phyloP scores from a whole-genome alignment of 1,140 invertebrate genomes.

The Pantala flavescens region DNA sequence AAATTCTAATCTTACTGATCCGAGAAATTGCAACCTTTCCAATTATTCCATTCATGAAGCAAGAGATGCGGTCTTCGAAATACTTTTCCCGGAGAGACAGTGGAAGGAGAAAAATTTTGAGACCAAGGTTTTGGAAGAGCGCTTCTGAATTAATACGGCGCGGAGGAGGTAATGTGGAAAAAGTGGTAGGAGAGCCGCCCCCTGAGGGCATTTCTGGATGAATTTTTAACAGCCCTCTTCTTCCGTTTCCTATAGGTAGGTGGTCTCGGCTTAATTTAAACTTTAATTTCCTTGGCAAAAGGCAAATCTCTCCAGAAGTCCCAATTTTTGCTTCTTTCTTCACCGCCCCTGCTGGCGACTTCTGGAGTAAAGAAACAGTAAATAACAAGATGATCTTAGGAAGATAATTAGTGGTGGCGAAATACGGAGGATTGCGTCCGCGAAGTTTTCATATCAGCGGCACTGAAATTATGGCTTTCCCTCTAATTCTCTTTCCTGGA shows the following conservation, averaged over 20 bases:
- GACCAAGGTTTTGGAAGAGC: not conserved
- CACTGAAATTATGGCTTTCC: no score
- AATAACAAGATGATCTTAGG: no score
- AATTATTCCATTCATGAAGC: no score
- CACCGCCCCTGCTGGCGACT: not conserved
- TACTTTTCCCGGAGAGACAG: no score
- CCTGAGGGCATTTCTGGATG: slow-evolving; percentile 3
- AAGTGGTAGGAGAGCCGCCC: not conserved
- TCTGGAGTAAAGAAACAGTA: no score
- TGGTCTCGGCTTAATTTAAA: slow-evolving; percentile 9
- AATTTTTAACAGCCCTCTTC: not conserved
- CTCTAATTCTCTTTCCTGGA: no score
- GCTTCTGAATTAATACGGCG: not conserved
- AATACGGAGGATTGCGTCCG: no score
- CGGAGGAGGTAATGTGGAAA: not conserved
- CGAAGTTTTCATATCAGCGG: no score
- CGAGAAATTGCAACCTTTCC: no score
- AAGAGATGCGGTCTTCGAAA: no score
- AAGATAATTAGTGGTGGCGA: no score
- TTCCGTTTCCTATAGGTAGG: slow-evolving; percentile 8
- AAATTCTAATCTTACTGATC: no score
- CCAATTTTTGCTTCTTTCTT: not conserved
- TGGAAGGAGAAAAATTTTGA: not conserved
- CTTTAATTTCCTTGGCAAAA: not conserved
- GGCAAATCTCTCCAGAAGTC: slow-evolving; percentile 4